These are phyloP conservation scores for Lasiurus borealis DNA, from an alignment of 2,113 vertebrate species.

Conservation along the genomic window DNA sequence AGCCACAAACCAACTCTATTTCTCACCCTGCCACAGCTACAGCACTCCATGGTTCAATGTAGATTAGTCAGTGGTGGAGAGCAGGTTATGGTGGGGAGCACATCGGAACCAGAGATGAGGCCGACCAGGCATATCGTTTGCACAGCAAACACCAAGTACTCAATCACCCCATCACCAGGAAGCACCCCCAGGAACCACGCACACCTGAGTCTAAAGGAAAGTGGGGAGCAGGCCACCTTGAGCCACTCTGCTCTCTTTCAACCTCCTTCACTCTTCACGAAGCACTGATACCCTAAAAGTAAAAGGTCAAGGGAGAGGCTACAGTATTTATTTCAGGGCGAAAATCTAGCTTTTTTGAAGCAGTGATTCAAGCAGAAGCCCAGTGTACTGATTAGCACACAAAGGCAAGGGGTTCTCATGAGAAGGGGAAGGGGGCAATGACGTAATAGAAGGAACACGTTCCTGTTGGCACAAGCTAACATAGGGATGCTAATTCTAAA, in stretches of 20 bases:
- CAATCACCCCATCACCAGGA: neutral
- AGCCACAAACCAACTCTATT: conserved; percentile 43
- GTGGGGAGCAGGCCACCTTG: too few species aligned
- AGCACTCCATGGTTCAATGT: neutral
- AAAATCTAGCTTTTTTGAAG: neutral
- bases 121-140: neutral
- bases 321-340: neutral
- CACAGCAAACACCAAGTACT: neutral
- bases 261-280: neutral
- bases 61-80: conserved; percentile 65
- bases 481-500: neutral
- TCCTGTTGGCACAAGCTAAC: neutral
- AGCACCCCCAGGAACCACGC: neutral
- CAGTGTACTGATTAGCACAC: neutral
- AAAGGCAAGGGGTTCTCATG: neutral
- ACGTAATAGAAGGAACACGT: too few species aligned
- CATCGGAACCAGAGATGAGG: neutral
- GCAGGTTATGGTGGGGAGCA: neutral
- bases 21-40: neutral
- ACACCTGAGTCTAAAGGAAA: neutral
- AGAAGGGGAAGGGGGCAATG: neutral
- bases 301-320: neutral
- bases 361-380: neutral
- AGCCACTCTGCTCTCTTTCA: neutral
- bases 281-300: neutral